Percentiles rank a stretch among this genome's conserved stretches.
Evolutionary conservation across 2,797 vertebrate genomes (phyloP).

Genomic region (Phalloptychus januarius): DNA sequence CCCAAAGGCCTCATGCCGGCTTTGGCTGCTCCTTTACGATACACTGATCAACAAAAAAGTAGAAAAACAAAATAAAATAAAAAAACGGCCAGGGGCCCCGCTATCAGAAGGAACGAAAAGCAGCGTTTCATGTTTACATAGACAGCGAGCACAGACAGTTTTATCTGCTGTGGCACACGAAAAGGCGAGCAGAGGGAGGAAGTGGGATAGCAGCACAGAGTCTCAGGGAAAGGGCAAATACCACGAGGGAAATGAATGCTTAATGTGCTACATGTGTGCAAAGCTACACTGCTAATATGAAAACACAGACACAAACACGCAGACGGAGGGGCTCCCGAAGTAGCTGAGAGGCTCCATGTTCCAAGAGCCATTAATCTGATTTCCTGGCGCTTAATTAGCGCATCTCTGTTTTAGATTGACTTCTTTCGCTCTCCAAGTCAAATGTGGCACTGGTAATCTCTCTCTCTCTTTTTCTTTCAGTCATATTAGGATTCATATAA

Average conservation of each 20-base stretch:
- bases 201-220: conserved; percentile 40
- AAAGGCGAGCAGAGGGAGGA: conserved; percentile 26
- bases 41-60: conserved; percentile 10
- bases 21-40: conserved; percentile 31
- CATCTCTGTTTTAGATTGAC: neutral
- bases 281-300: conserved; percentile 27
- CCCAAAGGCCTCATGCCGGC: conserved; percentile 38
- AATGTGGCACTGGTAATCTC: neutral
- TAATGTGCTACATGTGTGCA: conserved; percentile 52
- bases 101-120: conserved; percentile 19
- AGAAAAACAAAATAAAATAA: neutral
- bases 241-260: conserved; percentile 39
- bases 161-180: conserved; percentile 18
- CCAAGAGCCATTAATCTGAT: conserved; percentile 34
- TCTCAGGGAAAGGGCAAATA: conserved; percentile 54
- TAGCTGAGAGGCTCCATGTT: conserved; percentile 23
- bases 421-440: neutral
- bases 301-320: conserved; percentile 18
- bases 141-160: conserved; percentile 28
- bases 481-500: neutral
- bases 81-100: neutral
- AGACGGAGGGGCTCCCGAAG: conserved; percentile 23
- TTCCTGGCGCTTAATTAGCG: conserved; percentile 37
- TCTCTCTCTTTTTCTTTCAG: neutral
- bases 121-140: conserved; percentile 32